Base-by-base conservation (phyloP, 2,113 vertebrate species). In the Ursus arctos region DNA sequence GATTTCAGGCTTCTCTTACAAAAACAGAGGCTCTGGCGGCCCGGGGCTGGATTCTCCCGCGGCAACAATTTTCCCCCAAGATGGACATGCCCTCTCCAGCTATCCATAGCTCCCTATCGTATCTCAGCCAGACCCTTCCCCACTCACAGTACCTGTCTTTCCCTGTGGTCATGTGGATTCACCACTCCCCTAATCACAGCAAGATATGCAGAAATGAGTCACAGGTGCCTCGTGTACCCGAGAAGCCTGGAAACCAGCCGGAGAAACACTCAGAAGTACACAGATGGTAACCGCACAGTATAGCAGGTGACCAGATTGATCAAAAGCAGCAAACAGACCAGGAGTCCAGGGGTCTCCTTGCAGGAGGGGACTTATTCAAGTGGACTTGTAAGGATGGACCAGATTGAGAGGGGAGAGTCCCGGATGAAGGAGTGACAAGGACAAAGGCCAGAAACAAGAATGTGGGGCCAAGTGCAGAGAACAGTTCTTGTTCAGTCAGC, bases 401-500 rank as follows among this genome's bases (percentile, higher is more conserved):
- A 67, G 51, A 47, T 1, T 18, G 28, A 88, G 40, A 74, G 31
- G 28, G 13, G 36, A 82, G 82, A 0, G 7, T 31, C 31, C 0
- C 0, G 28, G 63, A 55, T 43, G n/a, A n/a, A 86, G 59, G 36
- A 43, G 6, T 10, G 31, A n/a, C 61, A 7, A 82, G 18, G 92
- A 21, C 63, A 26, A 24, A 59, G 77, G 40, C 31, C 21, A 13
- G 24, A 26, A 40, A 33, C 1, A 12, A 19, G 81, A 5, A 49
- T 2, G 6, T 3, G 21, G 24, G 24, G 51, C n/a, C 31, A 4
- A 47, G 47, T 28, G 26, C 51, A 21, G 43, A 47, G n/a, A 65
- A 26, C 1, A 14, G 53, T 9, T 1, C 55, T 3, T 11, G 31
- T 71, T 40, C 36, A 0, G 1, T 47, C 11, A 1, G 51, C 22